Evolutionary conservation across 2,113 vertebrate species (phyloP).

Genomic region (Potamarius usumacintae): DNA sequence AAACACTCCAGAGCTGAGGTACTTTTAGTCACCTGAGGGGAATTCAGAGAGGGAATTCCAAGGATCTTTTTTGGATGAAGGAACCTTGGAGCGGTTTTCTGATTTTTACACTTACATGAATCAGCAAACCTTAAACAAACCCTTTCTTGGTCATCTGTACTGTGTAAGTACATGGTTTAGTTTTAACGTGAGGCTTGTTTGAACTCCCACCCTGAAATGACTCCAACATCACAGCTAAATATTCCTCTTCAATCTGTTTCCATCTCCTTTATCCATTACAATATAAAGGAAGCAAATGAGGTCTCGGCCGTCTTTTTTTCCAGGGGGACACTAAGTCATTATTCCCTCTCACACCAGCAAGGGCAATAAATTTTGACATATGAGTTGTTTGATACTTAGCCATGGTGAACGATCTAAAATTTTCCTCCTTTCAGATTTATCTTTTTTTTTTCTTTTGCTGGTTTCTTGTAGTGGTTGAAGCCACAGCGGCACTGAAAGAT

Average conservation of each 20-base stretch:
- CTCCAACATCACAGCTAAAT: not conserved
- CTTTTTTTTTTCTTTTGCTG: not conserved
- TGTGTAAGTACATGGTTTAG: not conserved
- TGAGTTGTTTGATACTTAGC: conserved; percentile 40
- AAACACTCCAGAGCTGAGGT: conserved; percentile 34
- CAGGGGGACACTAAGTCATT: not conserved
- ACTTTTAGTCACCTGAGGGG: conserved; percentile 44
- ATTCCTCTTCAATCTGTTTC: conserved; percentile 1
- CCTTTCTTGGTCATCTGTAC: not conserved
- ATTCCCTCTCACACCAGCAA: conserved; percentile 14
- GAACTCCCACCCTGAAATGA: conserved; percentile 17
- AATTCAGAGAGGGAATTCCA: conserved; percentile 38
- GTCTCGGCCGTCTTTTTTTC: conserved; percentile 26
- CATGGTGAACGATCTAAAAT: not conserved
- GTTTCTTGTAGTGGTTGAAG: not conserved
- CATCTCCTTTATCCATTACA: conserved; percentile 27
- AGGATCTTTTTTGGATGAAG: conserved; percentile 22
- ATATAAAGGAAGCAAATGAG: conserved; percentile 39
- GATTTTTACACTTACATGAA: conserved; percentile 24
- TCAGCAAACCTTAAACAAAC: conserved; percentile 31
- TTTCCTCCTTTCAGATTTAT: not conserved
- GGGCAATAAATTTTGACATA: conserved; percentile 32
- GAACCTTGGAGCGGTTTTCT: not conserved
- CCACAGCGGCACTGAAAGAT: conserved; percentile 6
- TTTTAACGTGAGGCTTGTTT: not conserved